These are phyloP conservation scores for Gasteruption jaculator DNA, from an alignment of 2,888 invertebrate genomes.

Conservation along the genomic window DNA sequence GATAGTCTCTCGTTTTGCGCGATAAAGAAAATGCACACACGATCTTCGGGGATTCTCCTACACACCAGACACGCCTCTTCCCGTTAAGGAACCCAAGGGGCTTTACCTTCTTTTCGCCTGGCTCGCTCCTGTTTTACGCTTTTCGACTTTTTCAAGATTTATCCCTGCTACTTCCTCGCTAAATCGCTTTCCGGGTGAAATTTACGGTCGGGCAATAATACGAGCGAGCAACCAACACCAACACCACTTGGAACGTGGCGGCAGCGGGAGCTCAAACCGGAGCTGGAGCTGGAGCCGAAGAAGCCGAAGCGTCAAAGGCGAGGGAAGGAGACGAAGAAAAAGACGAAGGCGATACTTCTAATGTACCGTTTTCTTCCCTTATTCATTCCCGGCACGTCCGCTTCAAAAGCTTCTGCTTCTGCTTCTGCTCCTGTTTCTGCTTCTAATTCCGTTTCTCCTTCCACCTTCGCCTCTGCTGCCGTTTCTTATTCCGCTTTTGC, in stretches of 20 bases:
- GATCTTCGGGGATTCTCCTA: conserved; percentile 3
- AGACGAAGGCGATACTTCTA: no score
- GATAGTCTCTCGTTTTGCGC: no score
- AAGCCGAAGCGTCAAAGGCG: conserved; percentile 6
- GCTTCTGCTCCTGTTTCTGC: no score
- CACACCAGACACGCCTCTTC: conserved; percentile 7
- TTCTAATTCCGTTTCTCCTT: no score
- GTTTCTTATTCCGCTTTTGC: no score
- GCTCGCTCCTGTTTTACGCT: conserved; percentile 42
- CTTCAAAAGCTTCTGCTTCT: no score
- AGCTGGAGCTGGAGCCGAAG: conserved; percentile 29
- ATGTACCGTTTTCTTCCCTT: no score
- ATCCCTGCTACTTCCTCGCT: conserved; percentile 49
- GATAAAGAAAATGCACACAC: no score
- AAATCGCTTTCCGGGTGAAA: conserved; percentile 51
- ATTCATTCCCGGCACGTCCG: conserved; percentile 46
- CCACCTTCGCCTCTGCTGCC: no score
- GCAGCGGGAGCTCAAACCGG: neutral
- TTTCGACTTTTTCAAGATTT: conserved; percentile 52
- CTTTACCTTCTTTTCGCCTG: neutral
- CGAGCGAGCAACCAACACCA: conserved; percentile 32
- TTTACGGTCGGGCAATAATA: conserved; percentile 50
- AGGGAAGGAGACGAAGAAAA: conserved; percentile 16
- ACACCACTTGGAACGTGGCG: neutral
- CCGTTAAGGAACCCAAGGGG: conserved; percentile 6